Evolutionary conservation across 2,888 invertebrate species (phyloP), one percentile per base, ranked within the genome.

Genomic region (Lasioglossum marginatum): DNA sequence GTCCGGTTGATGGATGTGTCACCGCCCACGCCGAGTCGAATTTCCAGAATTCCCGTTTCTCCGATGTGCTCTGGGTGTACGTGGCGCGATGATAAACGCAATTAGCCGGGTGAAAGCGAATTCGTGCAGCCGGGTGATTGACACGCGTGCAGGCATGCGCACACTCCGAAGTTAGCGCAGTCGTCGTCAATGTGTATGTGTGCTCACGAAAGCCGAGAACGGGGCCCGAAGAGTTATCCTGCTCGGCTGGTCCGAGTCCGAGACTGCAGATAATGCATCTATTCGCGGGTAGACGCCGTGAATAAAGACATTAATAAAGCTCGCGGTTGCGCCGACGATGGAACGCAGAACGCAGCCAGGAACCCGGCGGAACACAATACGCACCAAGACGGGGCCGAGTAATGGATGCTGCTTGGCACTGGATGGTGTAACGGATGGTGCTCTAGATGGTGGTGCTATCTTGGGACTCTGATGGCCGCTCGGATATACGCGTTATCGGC

Each of bases 231-330:
- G 76, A 45, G 63, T 72, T 60, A 66, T 57, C 63, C 45, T 45
- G 45, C 79, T 76, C 57, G 82, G 71, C 78, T 81, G 70, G 77
- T 77, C 72, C 79, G 48, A 40, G 71, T 27, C 70, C 60, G 37
- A 37, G 71, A 45, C n/a, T 8, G 66, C 79, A 73, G 79, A 81
- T 86, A 87, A 88, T 85, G 63, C 85, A 77, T 82, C 81, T 87
- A 86, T 87, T 83, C 81, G 83, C 83, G 72, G 71, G 85, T 77
- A 75, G 43, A 82, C 87, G 88, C 86, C 89, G 83, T 76, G 88
- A 90, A 93, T 93, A 92, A 91, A 93, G 93, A 93, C 93, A 92
- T 93, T 93, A 93, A 93, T 93, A 93, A 93, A 90, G 87, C 75
- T 57, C 81, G 57, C 79, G 88, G 91, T 88, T 52, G 52, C 52